A percentile compares a stretch with the other conserved stretches of the same genome.
Evolutionary conservation across 2,113 vertebrate species (phyloP).

Genomic region (Atlantisia rogersi): DNA sequence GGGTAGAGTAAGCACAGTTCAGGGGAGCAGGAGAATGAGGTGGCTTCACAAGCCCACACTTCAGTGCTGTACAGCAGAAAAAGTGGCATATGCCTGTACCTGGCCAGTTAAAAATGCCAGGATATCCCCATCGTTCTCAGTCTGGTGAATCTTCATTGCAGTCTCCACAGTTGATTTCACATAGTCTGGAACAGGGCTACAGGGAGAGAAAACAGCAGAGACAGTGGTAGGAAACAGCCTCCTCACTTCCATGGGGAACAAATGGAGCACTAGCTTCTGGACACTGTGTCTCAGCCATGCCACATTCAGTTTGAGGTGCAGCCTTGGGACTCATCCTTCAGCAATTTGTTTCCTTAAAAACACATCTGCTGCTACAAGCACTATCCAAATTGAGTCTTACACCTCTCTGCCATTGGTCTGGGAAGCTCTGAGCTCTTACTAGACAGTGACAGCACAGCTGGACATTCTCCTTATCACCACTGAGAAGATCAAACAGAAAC

Average conservation of each 20-base stretch:
- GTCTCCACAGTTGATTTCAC: constrained; percentile 97
- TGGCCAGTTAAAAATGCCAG: constrained; percentile 96
- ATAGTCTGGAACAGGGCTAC: constrained; percentile 96
- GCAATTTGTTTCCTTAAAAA: neutral
- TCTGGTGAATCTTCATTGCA: constrained; percentile 95
- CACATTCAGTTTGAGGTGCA: neutral
- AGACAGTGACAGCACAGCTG: neutral
- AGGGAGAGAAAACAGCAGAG: neutral
- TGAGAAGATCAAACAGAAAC: constrained; percentile 34
- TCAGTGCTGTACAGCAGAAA: neutral
- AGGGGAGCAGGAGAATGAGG: neutral
- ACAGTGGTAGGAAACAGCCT: neutral
- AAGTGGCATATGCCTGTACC: constrained; percentile 70
- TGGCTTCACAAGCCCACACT: neutral
- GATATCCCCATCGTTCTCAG: constrained; percentile 92
- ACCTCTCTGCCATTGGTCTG: neutral
- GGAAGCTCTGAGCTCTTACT: neutral
- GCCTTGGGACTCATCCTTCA: neutral
- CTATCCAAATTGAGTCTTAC: neutral
- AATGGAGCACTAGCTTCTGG: neutral
- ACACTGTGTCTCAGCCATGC: neutral
- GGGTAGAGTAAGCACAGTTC: neutral
- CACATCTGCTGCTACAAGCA: neutral
- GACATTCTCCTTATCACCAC: neutral
- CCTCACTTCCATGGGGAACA: neutral